A percentile compares a stretch with the other conserved stretches of the same genome.
Conservation (phyloP, 2,113 vertebrate genomes). For the Lepidothrix coronata region DNA sequence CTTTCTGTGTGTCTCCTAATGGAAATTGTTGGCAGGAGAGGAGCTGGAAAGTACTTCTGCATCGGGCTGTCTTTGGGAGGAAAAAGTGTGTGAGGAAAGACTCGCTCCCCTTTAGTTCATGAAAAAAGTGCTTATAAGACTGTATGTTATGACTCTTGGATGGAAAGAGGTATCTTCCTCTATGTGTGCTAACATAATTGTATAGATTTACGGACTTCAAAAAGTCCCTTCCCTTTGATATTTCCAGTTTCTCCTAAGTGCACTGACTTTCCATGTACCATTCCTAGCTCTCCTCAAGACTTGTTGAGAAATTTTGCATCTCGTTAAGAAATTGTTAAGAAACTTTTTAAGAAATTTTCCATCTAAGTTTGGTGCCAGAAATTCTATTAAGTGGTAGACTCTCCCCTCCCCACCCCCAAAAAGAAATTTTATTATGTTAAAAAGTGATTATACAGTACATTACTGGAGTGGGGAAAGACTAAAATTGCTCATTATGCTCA, state of each 20-base stretch:
- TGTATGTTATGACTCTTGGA: background rate
- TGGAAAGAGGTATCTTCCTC: background rate
- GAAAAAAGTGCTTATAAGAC: background rate
- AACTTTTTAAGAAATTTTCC: background rate
- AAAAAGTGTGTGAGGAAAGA: background rate
- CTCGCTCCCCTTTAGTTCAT: background rate
- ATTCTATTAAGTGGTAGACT: background rate
- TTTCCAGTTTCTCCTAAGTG: background rate
- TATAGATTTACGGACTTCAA: background rate
- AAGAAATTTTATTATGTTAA: background rate
- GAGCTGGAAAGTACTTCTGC: background rate
- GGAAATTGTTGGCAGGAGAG: background rate
- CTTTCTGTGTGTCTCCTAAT: background rate
- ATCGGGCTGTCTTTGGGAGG: background rate
- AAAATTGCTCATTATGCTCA: background rate
- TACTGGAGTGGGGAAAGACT: background rate
- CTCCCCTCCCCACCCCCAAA: fast-evolving
- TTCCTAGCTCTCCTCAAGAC: background rate
- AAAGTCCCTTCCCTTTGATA: background rate
- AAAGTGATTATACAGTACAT: background rate
- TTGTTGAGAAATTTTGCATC: background rate
- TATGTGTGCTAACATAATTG: background rate
- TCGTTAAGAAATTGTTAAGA: background rate
- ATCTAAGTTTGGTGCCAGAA: background rate
- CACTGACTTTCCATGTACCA: background rate